Evolutionary conservation across 1,140 invertebrate species (phyloP).

Genomic region (Trachymyrmex septentrionalis): DNA sequence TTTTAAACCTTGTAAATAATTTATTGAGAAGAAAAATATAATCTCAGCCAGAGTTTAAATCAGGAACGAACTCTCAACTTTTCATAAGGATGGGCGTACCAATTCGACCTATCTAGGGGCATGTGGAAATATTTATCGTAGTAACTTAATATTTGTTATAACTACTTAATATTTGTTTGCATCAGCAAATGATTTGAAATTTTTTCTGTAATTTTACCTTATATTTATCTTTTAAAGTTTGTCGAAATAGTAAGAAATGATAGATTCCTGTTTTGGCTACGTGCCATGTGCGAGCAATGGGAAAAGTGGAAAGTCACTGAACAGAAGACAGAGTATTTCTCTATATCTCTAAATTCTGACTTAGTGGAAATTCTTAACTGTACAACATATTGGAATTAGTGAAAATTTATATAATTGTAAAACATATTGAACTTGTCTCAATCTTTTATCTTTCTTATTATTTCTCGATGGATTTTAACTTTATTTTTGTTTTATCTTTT

Average conservation of each 20-base stretch:
- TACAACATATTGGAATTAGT: slow-evolving; percentile 43
- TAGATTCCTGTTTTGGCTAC: slow-evolving; percentile 75
- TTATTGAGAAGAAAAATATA: too few species aligned
- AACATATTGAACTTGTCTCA: neutral
- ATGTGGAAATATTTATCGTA: too few species aligned
- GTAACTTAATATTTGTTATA: too few species aligned
- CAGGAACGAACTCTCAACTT: too few species aligned
- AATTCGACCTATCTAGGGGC: too few species aligned
- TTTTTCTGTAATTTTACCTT: slow-evolving; percentile 49
- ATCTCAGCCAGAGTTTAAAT: too few species aligned
- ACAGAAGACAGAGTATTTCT: slow-evolving; percentile 44
- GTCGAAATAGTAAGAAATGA: slow-evolving; percentile 76
- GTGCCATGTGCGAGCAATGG: slow-evolving; percentile 55
- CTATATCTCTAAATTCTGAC: slow-evolving; percentile 62
- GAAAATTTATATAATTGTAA: slow-evolving; percentile 9
- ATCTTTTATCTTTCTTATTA: slow-evolving; percentile 2
- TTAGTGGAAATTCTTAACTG: slow-evolving; percentile 51
- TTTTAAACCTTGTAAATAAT: too few species aligned
- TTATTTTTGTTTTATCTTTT: neutral
- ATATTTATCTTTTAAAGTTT: slow-evolving; percentile 67
- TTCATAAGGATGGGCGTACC: too few species aligned
- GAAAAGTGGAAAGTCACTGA: slow-evolving; percentile 21
- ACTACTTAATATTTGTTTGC: neutral
- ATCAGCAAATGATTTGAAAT: neutral
- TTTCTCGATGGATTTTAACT: slow-evolving; percentile 52